Base-by-base conservation (phyloP, 2,888 invertebrate species). In the Myopa testacea region DNA sequence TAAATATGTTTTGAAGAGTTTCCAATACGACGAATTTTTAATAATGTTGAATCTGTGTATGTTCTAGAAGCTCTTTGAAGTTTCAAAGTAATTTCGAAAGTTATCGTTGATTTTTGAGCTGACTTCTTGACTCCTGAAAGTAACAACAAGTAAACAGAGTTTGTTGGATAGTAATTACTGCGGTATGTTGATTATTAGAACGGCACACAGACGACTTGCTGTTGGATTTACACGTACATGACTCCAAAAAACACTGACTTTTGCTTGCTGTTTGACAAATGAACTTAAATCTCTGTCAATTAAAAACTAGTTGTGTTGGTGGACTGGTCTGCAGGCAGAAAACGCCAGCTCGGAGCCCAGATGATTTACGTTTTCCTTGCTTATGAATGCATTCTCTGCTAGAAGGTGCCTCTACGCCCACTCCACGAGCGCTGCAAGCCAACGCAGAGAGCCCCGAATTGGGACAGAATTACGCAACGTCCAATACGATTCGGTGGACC, bases 321-420 rank as follows among this genome's bases (percentile, higher is more conserved):
- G 55, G 45, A n/a, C 8, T 16, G 55, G 55, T 5, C n/a, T 16
- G 16, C 55, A 55, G 55, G n/a, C 14, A 10, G 45, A 45, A 45
- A 45, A 45, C 45, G 10, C 45, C 7, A 55, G n/a, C 55, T 10
- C 10, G 55, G 55, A 55, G 16, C n/a, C 6, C 55, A 26, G n/a
- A 10, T 55, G 55, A 55, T 55, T 55, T 55, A 55, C n/a, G n/a
- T 55, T 55, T 16, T 55, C 55, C 55, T 55, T n/a, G n/a, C 55
- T 55, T 55, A 55, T n/a, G n/a, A 55, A 55, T 26, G 63, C 34
- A 38, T 65, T 65, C 34, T 55, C 14, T 55, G 55, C 55, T n/a
- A 55, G 55, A 55, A 55, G 55, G 16, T 38, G 10, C 38, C 1
- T 7, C 34, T 37, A 38, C 65, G 65, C 65, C 65, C 65, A 65